A percentile compares a stretch with the other conserved stretches of the same genome.
Conservation (phyloP, 2,797 vertebrate genomes). For the Chaenodraco wilsoni region DNA sequence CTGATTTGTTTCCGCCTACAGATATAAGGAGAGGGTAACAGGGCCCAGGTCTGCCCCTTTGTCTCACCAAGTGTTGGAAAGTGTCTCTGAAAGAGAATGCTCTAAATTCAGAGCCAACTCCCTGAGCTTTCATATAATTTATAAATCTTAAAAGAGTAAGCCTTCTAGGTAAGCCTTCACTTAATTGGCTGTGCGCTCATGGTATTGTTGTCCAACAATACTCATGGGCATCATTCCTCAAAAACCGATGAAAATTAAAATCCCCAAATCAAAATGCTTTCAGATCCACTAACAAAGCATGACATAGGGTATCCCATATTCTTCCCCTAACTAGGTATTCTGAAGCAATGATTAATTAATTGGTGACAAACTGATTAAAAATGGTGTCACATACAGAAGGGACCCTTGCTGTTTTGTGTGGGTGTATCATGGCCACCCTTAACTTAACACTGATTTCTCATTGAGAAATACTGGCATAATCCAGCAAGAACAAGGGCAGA, state of each 20-base stretch:
- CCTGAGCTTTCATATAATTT: constrained; percentile 19
- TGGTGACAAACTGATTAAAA: constrained; percentile 38
- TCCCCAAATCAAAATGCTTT: neutral
- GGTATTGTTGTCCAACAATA: constrained; percentile 3
- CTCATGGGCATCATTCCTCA: neutral
- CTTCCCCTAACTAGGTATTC: neutral
- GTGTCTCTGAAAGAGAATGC: neutral
- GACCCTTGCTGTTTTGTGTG: constrained; percentile 23
- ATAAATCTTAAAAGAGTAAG: constrained; percentile 11
- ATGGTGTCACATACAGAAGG: constrained; percentile 22
- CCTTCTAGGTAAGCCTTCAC: neutral
- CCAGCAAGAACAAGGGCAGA: constrained; percentile 46
- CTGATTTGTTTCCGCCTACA: constrained; percentile 21
- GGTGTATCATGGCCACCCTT: constrained; percentile 30
- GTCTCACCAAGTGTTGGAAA: constrained; percentile 8
- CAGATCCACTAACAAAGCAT: neutral
- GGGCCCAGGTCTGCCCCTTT: constrained; percentile 9
- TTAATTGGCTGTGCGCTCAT: neutral
- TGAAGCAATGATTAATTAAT: constrained; percentile 26
- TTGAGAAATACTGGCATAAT: constrained; percentile 43
- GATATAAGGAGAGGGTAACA: constrained; percentile 43
- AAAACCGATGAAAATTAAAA: constrained; percentile 1
- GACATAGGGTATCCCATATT: constrained; percentile 4
- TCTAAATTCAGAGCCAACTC: constrained; percentile 16
- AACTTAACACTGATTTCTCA: constrained; percentile 40